Base-by-base conservation (phyloP, 2,113 vertebrate species). In the Fulmarus glacialis region DNA sequence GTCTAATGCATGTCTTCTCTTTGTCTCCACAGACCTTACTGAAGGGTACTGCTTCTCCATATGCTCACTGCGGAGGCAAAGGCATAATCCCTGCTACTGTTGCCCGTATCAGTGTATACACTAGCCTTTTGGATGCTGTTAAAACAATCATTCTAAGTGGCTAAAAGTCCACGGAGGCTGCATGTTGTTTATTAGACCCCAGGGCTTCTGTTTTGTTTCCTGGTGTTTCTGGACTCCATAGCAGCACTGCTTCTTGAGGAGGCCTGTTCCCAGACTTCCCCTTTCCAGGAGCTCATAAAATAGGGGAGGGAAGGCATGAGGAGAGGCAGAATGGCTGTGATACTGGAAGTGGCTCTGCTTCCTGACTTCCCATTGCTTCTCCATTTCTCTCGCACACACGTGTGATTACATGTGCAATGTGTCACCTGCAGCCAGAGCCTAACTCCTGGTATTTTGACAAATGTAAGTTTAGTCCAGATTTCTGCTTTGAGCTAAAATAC, bases 201-300 rank as follows among this genome's bases (percentile, higher is more conserved):
- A 75, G 83, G 81, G 77, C 24, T 87, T 93, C 86, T 92, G n/a
- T 47, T 89, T 72, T 68, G 52, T 82, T 96, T 89, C 74, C 17
- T 64, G 16, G 12, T 82, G 8, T 89, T 96, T 94, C 68, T 96
- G 70, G 15, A 72, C 48, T 48, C 60, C 9, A 3, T 12, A 58
- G 53, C 45, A 89, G 81, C 74, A 45, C 66, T 87, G 52, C 36
- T 93, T 47, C 62, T 80, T 38, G 53, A 62, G 48, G 64, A 85
- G 70, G 56, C 40, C 47, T 68, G 12, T 59, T 89, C 40, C 23
- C 48, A 62, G 43, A 8, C 52, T 75, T 56, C 15, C 12, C 7
- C 36, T 72, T 87, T 74, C 77, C 77, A 91, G 84, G 52, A 87
- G 48, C 43, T 85, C 43, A 36, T 80, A 79, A 93, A 93, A 64